Percentiles rank a stretch among this genome's conserved stretches.
phyloP scores from a whole-genome alignment of 2,113 vertebrate species.

The Mobula birostris region DNA sequence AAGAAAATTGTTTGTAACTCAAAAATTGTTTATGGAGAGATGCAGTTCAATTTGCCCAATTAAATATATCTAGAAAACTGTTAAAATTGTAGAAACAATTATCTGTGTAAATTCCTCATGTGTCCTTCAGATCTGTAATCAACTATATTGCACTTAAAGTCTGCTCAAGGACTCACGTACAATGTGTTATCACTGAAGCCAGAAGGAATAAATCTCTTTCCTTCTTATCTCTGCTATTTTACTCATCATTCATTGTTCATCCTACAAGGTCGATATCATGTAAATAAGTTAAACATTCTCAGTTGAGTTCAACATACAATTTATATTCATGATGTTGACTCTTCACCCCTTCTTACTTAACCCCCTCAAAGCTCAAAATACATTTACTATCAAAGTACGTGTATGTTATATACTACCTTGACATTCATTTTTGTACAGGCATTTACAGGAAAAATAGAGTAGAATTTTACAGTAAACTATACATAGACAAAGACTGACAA shows the following conservation, averaged over 20 bases:
- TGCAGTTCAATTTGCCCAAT: not conserved
- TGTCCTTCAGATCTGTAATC: not conserved
- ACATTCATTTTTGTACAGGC: too few species aligned
- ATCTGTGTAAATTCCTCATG: not conserved
- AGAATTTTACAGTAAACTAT: too few species aligned
- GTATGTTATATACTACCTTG: too few species aligned
- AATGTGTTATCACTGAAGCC: not conserved
- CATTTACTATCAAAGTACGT: too few species aligned
- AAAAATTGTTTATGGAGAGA: not conserved
- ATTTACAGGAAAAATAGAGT: too few species aligned
- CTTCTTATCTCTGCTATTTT: not conserved
- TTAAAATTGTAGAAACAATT: not conserved
- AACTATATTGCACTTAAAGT: not conserved
- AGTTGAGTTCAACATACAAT: not conserved
- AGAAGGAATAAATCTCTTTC: not conserved
- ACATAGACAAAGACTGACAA: too few species aligned
- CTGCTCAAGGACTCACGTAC: slow-evolving; percentile 2
- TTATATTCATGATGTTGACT: not conserved
- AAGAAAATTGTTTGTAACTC: not conserved
- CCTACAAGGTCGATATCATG: not conserved
- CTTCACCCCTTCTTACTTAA: too few species aligned
- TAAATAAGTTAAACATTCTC: not conserved
- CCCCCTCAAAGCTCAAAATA: too few species aligned
- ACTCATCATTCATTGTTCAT: not conserved
- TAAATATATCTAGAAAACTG: not conserved